Evolutionary conservation across 2,113 vertebrate species (phyloP), one percentile per base, ranked within the genome.

Genomic region (Phoxinus phoxinus): DNA sequence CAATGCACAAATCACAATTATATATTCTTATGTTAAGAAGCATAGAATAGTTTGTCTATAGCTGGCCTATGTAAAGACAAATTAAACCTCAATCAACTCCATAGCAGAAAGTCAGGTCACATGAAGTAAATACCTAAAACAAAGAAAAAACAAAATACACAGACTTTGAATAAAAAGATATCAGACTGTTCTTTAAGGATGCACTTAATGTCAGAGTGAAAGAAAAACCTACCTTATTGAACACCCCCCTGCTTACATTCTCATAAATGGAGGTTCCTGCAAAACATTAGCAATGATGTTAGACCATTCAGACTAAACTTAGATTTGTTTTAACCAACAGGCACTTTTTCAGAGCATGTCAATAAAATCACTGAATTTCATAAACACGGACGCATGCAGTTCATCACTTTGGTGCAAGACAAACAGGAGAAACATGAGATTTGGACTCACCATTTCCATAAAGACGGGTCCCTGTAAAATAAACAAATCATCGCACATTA

Each of bases 341-440:
- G 2, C 17, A 12, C 17, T 4, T 63, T 56, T 63, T 95, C 94
- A 95, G 94, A 77, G 93, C 93, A 92, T 93, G 76, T 84, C 15
- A 63, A 63, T 84, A 90, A 15, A 21, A 88, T 90, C 88, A 89
- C 51, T 56, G 6, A 30, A 3, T 17, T 23, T 76, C 80, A 85
- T 85, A 84, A 88, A 86, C 87, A 86, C 87, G 85, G 85, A 89
- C 74, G 35, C 77, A 86, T 91, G 93, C 92, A 94, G 87, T 6
- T 94, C 94, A 94, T 95, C 94, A 94, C 85, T 21, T 44, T 25
- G 81, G 44, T 3, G 27, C 15, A 53, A 69, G 1, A 53, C 27
- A n/a, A 1, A 6, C 48, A 72, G 0, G 6, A 73, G 23, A 8
- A n/a, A 83, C 30, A 15, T 1, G 6, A 51, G 19, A n/a, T 15